Percentiles rank a stretch among this genome's conserved stretches.
Evolutionary conservation across 2,113 vertebrate species (phyloP).

Genomic region (Lanius collurio): DNA sequence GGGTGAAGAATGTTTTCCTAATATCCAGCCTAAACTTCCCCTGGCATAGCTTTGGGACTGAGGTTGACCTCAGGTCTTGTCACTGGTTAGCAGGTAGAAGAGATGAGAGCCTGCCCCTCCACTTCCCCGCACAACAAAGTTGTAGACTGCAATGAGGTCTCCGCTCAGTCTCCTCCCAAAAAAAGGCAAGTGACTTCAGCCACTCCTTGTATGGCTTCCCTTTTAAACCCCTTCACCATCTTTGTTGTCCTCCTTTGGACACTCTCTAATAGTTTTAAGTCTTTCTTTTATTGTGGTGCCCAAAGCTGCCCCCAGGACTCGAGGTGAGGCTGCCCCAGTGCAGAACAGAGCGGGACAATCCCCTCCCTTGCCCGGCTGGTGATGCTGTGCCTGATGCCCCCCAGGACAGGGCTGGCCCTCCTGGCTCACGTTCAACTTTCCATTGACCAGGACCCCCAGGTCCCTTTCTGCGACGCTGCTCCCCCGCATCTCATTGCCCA

Average conservation of each 20-base stretch:
- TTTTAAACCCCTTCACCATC: background rate
- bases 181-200: background rate
- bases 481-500: background rate
- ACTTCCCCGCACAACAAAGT: background rate
- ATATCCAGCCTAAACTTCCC: background rate
- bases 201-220: background rate
- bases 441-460: fast-evolving
- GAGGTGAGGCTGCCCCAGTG: fast-evolving
- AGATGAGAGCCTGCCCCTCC: background rate
- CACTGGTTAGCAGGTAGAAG: background rate
- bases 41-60: background rate
- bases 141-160: background rate
- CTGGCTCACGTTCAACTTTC: background rate
- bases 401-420: fast-evolving
- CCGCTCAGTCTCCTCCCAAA: background rate
- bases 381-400: background rate
- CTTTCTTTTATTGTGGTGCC: background rate
- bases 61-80: background rate
- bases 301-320: fast-evolving
- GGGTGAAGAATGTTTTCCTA: background rate
- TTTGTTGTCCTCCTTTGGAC: background rate
- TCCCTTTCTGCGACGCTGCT: background rate
- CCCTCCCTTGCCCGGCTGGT: fast-evolving
- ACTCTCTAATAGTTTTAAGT: background rate
- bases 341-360: background rate